Evolutionary conservation across 2,113 vertebrate genomes (phyloP).

Genomic region (Aptenodytes patagonicus): DNA sequence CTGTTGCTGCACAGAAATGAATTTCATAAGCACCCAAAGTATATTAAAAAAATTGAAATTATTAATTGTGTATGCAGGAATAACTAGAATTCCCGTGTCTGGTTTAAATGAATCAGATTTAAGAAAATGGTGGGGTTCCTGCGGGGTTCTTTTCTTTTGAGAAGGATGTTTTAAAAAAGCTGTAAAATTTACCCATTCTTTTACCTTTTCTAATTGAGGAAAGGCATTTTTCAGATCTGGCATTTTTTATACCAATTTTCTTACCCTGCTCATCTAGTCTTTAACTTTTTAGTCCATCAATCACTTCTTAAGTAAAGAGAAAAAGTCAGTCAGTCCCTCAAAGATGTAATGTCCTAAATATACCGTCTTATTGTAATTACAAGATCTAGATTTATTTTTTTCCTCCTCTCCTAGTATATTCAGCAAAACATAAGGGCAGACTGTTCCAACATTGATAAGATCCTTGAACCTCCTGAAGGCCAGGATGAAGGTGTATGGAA

Average conservation of each 20-base stretch:
- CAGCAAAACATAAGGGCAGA: constrained; percentile 97
- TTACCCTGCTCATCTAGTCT: neutral
- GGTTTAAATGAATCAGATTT: neutral
- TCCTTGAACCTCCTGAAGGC: constrained; percentile 96
- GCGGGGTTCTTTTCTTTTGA: neutral
- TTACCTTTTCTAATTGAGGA: neutral
- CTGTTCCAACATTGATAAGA: constrained; percentile 98
- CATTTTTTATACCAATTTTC: neutral
- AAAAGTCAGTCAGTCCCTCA: neutral
- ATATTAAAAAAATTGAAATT: neutral
- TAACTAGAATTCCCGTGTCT: neutral
- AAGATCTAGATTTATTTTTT: neutral
- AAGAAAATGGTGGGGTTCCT: neutral
- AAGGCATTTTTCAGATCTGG: neutral
- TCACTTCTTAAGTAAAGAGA: neutral
- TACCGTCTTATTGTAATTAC: neutral
- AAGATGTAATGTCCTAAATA: neutral
- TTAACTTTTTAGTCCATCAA: neutral
- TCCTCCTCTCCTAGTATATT: constrained; percentile 85
- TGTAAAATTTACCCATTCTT: neutral
- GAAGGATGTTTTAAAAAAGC: neutral
- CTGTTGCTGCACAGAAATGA: neutral
- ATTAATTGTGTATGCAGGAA: neutral
- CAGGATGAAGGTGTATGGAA: constrained; percentile 99
- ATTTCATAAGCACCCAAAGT: neutral